Conservation (phyloP, 37 sponge, comb jelly and placozoan species). For the Chondrosia reniformis region DNA sequence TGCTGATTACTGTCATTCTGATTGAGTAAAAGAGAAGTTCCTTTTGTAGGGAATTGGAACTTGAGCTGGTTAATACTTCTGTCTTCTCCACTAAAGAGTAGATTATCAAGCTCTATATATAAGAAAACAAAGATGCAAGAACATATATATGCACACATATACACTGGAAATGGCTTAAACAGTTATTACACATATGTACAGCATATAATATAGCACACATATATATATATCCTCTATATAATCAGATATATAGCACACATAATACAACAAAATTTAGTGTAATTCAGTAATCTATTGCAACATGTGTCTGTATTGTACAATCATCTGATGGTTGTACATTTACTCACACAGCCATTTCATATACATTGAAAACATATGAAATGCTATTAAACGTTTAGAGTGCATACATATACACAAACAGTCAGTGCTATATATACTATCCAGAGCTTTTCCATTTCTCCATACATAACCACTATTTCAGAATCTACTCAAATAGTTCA, state of each 20-base stretch:
- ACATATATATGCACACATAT: neutral
- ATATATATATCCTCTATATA: neutral
- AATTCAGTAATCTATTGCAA: neutral
- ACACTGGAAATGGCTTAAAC: neutral
- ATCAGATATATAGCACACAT: neutral
- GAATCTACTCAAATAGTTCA: too few relatives aligned
- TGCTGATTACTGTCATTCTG: constrained; percentile 50
- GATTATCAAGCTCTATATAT: neutral
- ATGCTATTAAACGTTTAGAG: too few relatives aligned
- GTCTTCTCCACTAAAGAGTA: neutral
- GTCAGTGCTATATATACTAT: too few relatives aligned
- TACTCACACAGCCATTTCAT: neutral
- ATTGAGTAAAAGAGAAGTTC: constrained; percentile 61
- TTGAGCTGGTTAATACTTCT: neutral
- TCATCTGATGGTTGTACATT: neutral
- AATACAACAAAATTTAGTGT: neutral
- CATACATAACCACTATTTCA: too few relatives aligned
- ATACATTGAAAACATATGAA: too few relatives aligned
- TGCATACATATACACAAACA: too few relatives aligned
- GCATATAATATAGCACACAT: neutral
- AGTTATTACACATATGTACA: neutral
- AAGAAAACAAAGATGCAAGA: neutral
- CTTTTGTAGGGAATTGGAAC: neutral
- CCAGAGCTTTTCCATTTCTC: too few relatives aligned
- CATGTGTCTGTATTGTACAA: neutral